Evolutionary conservation across 1,140 invertebrate genomes (phyloP).

Genomic region (Aphaenogaster ashmeadi): DNA sequence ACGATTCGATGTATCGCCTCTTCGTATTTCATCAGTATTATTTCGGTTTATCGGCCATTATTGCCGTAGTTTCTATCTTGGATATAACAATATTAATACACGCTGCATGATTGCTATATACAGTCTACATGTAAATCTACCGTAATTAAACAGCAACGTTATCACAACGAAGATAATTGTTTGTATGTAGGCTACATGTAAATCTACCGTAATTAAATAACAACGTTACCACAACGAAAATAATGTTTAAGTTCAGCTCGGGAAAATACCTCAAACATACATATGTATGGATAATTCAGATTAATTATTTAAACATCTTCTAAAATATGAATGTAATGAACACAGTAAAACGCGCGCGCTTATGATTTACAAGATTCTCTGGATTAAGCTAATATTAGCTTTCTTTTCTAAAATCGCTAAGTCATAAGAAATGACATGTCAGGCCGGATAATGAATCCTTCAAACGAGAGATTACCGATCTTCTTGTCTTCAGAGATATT

Average conservation of each 20-base stretch:
- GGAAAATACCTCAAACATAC: background rate
- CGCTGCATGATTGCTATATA: background rate
- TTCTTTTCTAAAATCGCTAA: background rate
- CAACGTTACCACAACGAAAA: background rate
- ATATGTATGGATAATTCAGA: background rate
- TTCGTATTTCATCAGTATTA: conserved; percentile 19
- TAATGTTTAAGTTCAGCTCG: background rate
- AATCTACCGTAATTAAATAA: background rate
- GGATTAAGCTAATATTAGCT: background rate
- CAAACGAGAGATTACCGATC: background rate
- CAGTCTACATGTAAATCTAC: background rate
- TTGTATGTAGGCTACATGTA: background rate
- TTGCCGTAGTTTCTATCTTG: background rate
- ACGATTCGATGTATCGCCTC: background rate
- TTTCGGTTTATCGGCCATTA: background rate
- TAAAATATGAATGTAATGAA: background rate
- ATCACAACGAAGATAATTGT: background rate
- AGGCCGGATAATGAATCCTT: background rate
- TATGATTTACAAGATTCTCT: background rate
- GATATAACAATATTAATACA: background rate
- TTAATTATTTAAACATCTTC: background rate
- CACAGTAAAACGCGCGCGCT: background rate
- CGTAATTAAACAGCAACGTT: background rate
- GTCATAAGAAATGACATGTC: background rate
- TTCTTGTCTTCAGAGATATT: background rate